Conservation (phyloP, 64 coral and sea anemone genomes). For the Montipora efflorescens region DNA sequence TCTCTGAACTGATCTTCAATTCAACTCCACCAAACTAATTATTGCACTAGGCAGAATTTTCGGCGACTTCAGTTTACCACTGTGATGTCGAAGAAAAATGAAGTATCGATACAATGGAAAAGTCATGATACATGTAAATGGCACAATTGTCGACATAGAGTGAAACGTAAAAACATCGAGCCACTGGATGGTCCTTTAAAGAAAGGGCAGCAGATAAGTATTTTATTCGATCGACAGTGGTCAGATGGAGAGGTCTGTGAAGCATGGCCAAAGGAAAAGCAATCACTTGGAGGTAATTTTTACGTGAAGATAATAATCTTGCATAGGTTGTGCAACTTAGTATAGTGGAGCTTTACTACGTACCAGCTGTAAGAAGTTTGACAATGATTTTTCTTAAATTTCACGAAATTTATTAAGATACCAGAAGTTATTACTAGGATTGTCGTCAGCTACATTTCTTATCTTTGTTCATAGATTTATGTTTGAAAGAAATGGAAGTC, state of each 20-base stretch:
- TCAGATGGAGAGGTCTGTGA: background rate
- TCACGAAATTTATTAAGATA: background rate
- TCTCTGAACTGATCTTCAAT: background rate
- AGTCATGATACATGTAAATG: background rate
- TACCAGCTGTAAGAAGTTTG: constrained; percentile 2
- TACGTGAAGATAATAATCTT: background rate
- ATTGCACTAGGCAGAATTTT: constrained; percentile 1
- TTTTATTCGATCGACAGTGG: background rate
- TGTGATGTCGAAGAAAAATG: background rate
- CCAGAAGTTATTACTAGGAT: too few species aligned
- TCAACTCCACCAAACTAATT: background rate
- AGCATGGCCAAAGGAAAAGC: constrained; percentile 7
- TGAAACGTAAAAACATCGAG: background rate
- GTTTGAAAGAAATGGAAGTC: too few species aligned
- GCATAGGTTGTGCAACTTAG: background rate
- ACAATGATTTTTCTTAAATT: background rate
- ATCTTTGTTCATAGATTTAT: too few species aligned
- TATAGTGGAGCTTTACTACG: background rate
- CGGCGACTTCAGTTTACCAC: background rate
- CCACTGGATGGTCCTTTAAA: background rate
- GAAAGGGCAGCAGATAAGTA: background rate
- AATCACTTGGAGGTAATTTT: background rate
- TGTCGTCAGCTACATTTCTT: too few species aligned
- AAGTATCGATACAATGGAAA: background rate
- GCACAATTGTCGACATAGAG: constrained; percentile 1